phyloP scores from a whole-genome alignment of 2,113 vertebrate species.

The Halcyon senegalensis region DNA sequence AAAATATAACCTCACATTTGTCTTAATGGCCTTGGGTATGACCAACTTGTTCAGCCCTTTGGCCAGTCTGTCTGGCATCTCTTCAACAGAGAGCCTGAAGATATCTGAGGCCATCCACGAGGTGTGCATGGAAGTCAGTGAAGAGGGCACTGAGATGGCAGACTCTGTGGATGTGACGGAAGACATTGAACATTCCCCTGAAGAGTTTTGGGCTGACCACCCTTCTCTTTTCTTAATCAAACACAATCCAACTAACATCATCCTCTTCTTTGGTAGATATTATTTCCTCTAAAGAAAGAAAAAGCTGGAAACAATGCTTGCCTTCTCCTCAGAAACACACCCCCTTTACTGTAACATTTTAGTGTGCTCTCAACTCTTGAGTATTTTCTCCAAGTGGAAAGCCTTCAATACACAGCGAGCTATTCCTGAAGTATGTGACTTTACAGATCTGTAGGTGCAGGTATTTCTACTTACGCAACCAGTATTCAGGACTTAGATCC shows the following conservation, averaged over 20 bases:
- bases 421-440: not conserved
- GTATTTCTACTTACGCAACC: not conserved
- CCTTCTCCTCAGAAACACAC: not conserved
- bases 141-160: conserved; percentile 58
- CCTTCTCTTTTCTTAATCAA: conserved; percentile 74
- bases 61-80: conserved; percentile 78
- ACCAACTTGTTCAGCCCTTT: conserved; percentile 32
- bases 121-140: conserved; percentile 66
- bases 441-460: not conserved
- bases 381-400: not conserved
- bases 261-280: conserved; percentile 73
- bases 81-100: conserved; percentile 51
- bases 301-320: not conserved
- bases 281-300: conserved; percentile 36
- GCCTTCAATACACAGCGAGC: not conserved
- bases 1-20: conserved; percentile 49
- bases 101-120: conserved; percentile 62
- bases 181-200: not conserved
- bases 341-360: not conserved
- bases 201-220: conserved; percentile 63
- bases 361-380: not conserved
- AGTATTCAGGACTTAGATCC: not conserved
- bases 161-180: not conserved
- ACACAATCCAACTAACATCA: conserved; percentile 58
- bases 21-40: conserved; percentile 64